These are phyloP conservation scores for Nemotelus pantherinus DNA, from an alignment of 2,888 invertebrate genomes.

Conservation along the genomic window DNA sequence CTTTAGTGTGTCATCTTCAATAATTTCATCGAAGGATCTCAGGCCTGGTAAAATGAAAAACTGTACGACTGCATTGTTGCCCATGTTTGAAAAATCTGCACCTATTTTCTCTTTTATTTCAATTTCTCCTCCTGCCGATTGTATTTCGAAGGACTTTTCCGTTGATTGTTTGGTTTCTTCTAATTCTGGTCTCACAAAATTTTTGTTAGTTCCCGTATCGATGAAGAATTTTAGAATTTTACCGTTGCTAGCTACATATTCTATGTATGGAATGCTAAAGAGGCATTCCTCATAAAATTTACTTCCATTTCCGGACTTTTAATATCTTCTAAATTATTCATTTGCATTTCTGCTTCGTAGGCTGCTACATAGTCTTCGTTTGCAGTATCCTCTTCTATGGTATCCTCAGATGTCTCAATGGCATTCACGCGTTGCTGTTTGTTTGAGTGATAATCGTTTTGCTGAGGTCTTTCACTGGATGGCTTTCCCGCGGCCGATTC, in stretches of 20 bases:
- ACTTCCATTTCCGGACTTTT: slow-evolving; percentile 21
- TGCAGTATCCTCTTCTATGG: background rate
- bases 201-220: slow-evolving; percentile 45
- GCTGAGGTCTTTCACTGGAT: too few relatives aligned
- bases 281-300: slow-evolving; percentile 50
- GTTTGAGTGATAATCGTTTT: background rate
- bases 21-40: slow-evolving; percentile 49
- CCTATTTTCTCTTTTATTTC: slow-evolving; percentile 40
- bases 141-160: slow-evolving; percentile 37
- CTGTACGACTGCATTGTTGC: slow-evolving; percentile 35
- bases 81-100: slow-evolving; percentile 44
- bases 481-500: too few relatives aligned
- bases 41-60: slow-evolving; percentile 48
- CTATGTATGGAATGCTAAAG: slow-evolving; percentile 48
- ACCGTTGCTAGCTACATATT: slow-evolving; percentile 33
- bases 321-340: background rate
- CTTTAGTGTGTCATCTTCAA: slow-evolving; percentile 50
- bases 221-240: slow-evolving; percentile 45
- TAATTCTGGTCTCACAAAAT: slow-evolving; percentile 43
- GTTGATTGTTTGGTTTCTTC: slow-evolving; percentile 12
- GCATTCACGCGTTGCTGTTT: background rate
- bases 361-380: background rate
- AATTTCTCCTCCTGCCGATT: slow-evolving; percentile 45
- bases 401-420: background rate
- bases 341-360: background rate